Evolutionary conservation across 2,113 vertebrate genomes (phyloP), one percentile per base, ranked within the genome.

Genomic region (Tautogolabrus adspersus): DNA sequence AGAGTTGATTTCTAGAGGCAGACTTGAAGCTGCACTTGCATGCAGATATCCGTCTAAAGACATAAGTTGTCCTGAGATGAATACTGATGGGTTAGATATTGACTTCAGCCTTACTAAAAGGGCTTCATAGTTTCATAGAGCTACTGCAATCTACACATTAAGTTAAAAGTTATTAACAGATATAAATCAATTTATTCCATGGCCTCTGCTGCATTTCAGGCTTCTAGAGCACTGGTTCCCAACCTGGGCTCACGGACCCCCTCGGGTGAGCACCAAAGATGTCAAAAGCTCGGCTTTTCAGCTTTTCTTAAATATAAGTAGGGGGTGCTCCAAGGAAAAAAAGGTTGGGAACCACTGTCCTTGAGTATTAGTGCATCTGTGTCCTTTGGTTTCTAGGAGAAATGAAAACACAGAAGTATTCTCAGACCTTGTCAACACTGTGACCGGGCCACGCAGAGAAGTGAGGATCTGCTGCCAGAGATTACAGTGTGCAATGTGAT

Each of bases 401-500:
- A 76, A 64, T 11, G 30, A 64, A 72, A 72, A 52, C 57, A 46
- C 0, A 3, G 22, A 42, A 19, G 22, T 46, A 56, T 21, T 57
- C 72, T 68, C 22, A 62, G 26, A 66, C 54, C 6, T 30, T 76
- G 87, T 81, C 62, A 75, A 77, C 72, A 74, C 54, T 60, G 30
- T 63, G 60, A 55, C 44, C 21, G 57, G 71, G 71, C 73, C 72
- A 66, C 42, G 51, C 66, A 55, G 81, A 59, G 58, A 61, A 75
- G 77, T 22, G 19, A 77, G 58, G 54, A 80, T 82, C 80, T 81
- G 67, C 72, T 85, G 84, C 83, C 81, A 82, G 86, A 79, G 83
- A 89, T 89, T 80, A 84, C 79, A 78, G 65, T 52, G 62, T 86
- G 92, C 84, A 93, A 91, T 73, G 78, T 67, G 90, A 93, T 87